Conservation (phyloP, 2,888 invertebrate species). For the Metalampra italica region DNA sequence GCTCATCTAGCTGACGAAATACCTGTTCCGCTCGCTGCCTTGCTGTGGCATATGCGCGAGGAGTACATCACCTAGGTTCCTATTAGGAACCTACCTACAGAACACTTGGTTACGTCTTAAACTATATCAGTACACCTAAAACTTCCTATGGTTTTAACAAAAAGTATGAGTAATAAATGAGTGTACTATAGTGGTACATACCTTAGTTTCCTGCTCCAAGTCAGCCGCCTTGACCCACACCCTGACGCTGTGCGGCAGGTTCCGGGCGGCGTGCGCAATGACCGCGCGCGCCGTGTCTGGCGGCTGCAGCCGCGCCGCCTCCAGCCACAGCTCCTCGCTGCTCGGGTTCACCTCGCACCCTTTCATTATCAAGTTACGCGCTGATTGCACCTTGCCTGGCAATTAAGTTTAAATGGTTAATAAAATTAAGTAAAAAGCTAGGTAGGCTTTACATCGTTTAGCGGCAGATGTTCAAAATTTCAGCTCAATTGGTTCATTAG, state of each 20-base stretch:
- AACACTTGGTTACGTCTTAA: no score
- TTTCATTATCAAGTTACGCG: conserved; percentile 98
- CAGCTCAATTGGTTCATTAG: no score
- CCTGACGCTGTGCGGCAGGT: conserved; percentile 96
- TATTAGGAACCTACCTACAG: no score
- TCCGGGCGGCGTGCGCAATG: conserved; percentile 96
- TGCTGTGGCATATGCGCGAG: no score
- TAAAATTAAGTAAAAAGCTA: not conserved
- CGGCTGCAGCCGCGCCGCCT: conserved; percentile 96
- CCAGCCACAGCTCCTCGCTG: conserved; percentile 98
- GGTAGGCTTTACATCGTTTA: no score
- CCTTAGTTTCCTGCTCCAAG: conserved; percentile 92
- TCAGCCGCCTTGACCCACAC: conserved; percentile 99
- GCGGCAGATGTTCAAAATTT: no score
- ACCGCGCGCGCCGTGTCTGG: conserved; percentile 96
- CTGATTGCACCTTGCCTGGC: conserved; percentile 91
- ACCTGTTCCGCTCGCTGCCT: no score
- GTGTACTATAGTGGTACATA: conserved; percentile 18
- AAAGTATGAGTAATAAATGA: no score
- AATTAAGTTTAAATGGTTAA: not conserved
- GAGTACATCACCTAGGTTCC: no score
- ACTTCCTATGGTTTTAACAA: no score
- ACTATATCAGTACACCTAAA: no score
- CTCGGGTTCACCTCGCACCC: conserved; percentile 98
- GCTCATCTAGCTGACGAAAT: no score